Evolutionary conservation across 2,797 vertebrate genomes (phyloP), one percentile per base, ranked within the genome.

Genomic region (Sebastes hubbsi): DNA sequence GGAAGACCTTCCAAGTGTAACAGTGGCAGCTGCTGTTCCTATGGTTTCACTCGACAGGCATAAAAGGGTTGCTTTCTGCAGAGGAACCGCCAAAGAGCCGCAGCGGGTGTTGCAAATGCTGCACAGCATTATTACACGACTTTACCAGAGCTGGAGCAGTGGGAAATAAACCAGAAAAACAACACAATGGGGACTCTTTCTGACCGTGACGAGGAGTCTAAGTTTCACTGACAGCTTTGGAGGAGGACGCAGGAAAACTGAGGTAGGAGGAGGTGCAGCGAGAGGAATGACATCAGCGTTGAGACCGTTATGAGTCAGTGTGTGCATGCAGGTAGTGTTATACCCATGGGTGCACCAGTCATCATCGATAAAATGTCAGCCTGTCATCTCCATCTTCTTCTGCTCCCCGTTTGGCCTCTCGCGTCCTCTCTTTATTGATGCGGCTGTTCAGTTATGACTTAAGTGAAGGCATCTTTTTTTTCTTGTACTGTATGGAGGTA

Each of bases 291-390:
- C 74, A 64, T 2, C 30, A 80, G 72, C 8, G 72, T 29, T 76
- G 72, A 78, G n/a, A 76, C 66, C 58, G 4, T 69, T 58, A 75
- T 87, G 91, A 92, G 78, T 94, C 90, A 85, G 77, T 46, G 61
- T 71, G 63, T 72, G 72, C 75, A 64, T 81, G 81, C 89, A 90
- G 86, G 87, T 87, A 88, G 71, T 64, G 79, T 46, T 56, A 84
- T 27, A 67, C 88, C 77, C 87, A 74, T 55, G 87, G 70, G 78
- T 82, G 78, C 76, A 52, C 58, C 56, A 84, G 85, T 92, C 85
- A 82, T 81, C 85, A 86, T 69, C 75, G 87, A 93, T 94, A 84
- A 91, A 87, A 90, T 85, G 89, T 88, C 90, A 90, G 68, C 72
- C 87, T 71, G 80, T 86, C 86, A 24, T 70, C 82, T 76, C 64